phyloP scores from a whole-genome alignment of 1,140 invertebrate species.

The Drosophila azteca region DNA sequence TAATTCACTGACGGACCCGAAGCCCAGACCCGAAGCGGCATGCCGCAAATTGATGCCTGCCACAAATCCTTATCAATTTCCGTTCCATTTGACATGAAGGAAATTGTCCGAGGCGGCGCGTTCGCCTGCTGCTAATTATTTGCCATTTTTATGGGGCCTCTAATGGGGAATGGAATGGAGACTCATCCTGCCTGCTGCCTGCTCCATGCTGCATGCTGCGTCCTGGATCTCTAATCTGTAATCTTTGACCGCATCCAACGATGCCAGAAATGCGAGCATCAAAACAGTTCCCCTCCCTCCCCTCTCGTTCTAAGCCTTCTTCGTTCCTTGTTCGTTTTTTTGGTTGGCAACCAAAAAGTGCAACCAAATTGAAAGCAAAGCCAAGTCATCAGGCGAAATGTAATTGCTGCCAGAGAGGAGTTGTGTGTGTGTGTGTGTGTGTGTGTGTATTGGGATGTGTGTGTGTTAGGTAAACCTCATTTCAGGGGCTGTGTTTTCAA shows the following conservation, averaged over 20 bases:
- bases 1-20: slow-evolving; percentile 34
- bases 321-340: slow-evolving; percentile 10
- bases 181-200: too few species aligned
- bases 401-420: slow-evolving; percentile 55
- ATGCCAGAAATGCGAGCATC: slow-evolving; percentile 29
- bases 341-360: slow-evolving; percentile 39
- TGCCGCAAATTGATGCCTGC: slow-evolving; percentile 56
- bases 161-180: too few species aligned
- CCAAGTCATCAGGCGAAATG: slow-evolving; percentile 50
- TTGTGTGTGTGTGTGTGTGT: too few species aligned
- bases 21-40: slow-evolving; percentile 9
- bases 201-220: slow-evolving; percentile 3
- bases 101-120: slow-evolving; percentile 39
- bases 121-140: slow-evolving; percentile 45
- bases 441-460: too few species aligned
- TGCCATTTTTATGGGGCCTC: slow-evolving; percentile 37
- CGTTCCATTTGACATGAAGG: slow-evolving; percentile 68
- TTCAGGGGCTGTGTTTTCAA: slow-evolving; percentile 19
- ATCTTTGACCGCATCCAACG: slow-evolving; percentile 41
- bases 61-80: slow-evolving; percentile 64
- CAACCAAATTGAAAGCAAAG: slow-evolving; percentile 60
- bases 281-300: slow-evolving; percentile 22
- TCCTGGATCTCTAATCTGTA: slow-evolving; percentile 22
- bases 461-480: slow-evolving; percentile 37
- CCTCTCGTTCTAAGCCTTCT: slow-evolving; percentile 18